Evolutionary conservation across 2,113 vertebrate species (phyloP), one percentile per base, ranked within the genome.

Genomic region (Columba janthina): DNA sequence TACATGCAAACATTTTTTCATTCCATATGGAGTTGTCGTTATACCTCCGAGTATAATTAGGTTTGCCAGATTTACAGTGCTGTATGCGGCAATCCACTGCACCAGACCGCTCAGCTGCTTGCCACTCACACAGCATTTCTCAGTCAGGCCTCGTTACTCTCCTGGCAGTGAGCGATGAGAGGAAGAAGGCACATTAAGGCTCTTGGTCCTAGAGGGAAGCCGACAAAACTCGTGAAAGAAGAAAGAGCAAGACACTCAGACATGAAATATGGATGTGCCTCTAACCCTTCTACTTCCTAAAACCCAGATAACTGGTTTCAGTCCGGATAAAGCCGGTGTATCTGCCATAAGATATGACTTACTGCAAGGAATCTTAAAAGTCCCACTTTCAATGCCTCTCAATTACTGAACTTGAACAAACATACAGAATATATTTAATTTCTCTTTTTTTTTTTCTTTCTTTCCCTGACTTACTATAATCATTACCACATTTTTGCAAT

Each of bases 1-100:
- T 62, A 85, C 85, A 65, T 87, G 71, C 92, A 93, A 95, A 87
- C 38, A 62, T 70, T 96, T 97, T 97, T 95, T 96, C 82, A 85
- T 84, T 90, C 94, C 90, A 94, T 78, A 83, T 90, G 90, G 91
- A 96, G 77, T 94, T 97, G 81, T 97, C 90, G 87, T 96, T 94
- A 96, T 80, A 53, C 80, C 26, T 88, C 44, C 2, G 66, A 87
- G 89, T 81, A 15, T 77, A 92, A 95, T 90, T 87, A 90, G 40
- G 44, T 85, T 89, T 97, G 94, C 89, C 95, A 96, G 89, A 85
- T 85, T 94, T 80, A 38, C 85, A 74, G 72, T 48, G 85, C 58
- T 58, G 89, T 58, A n/a, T 77, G 80, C 38, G 18, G 67, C 62
- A 51, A 53, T 44, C 21, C 85, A 73, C 60, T 54, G 90, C 97